Base-by-base conservation (phyloP, 1,140 invertebrate genomes). In the Psilanteris sp. region DNA sequence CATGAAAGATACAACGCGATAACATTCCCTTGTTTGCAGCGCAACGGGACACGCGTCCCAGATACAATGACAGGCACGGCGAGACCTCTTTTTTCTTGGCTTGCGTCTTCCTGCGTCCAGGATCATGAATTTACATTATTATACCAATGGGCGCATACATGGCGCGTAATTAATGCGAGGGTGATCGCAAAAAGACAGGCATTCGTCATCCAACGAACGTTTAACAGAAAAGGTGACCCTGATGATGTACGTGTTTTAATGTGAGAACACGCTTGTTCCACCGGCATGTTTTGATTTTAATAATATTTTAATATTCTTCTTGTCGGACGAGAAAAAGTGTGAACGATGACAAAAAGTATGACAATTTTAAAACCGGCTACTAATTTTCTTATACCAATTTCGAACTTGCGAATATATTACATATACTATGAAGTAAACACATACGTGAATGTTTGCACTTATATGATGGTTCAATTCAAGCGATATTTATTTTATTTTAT, bases 1-100 rank as follows among this genome's bases (percentile, higher is more conserved):
- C 77, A 85, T 39, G 80, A 77, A 72, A 82, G 81, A 86, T 85
- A 85, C 81, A 81, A 79, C 62, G 77, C 78, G 85, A 85, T 86
- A 86, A 87, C 83, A 87, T 87, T 85, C 84, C 75, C 77, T 41
- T 77, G 78, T 70, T 70, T 75, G 77, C 66, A 48, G 48, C 70
- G 41, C 73, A 72, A 81, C 73, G 78, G 74, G 81, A 85, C 80
- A 83, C 80, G 85, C 81, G 83, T 82, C 78, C 77, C 74, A 79
- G 61, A 71, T 79, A 77, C 71, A 77, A 78, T 67, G 72, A 77
- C 77, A 68, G 43, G 41, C 52, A 54, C 48, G 55, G 24, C 68
- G 50, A 61, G 43, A 29, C 50, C 37, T 31, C 46, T 66, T 72
- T 61, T 68, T 70, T 43, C 31, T 34, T 16, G 18, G 50, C 62